These are phyloP conservation scores for Mimas tiliae DNA, from an alignment of 2,888 invertebrate species.

Conservation along the genomic window DNA sequence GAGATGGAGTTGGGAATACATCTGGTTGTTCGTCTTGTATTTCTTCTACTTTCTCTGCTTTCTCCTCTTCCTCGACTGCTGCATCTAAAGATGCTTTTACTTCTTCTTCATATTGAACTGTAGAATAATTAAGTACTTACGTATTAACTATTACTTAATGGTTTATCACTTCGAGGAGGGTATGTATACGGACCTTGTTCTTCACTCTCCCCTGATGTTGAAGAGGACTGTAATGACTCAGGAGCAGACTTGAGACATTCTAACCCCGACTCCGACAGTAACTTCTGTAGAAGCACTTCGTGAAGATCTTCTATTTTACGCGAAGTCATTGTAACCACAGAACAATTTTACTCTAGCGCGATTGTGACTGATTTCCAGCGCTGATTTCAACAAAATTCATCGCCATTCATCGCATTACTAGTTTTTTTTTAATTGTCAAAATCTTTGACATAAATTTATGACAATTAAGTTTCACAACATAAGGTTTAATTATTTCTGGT, in stretches of 20 bases:
- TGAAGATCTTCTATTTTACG: constrained; percentile 59
- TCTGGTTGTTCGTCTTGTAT: constrained; percentile 46
- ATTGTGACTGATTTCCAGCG: too few relatives aligned
- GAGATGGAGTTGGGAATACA: constrained; percentile 68
- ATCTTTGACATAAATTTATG: too few relatives aligned
- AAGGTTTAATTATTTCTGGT: too few relatives aligned
- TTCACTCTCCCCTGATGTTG: constrained; percentile 41
- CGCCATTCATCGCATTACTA: too few relatives aligned
- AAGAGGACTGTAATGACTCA: constrained; percentile 40
- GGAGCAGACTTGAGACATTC: constrained; percentile 55
- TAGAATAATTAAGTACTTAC: not conserved
- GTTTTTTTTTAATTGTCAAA: too few relatives aligned
- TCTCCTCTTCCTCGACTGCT: constrained; percentile 42
- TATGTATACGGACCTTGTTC: constrained; percentile 46
- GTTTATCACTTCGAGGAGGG: too few relatives aligned
- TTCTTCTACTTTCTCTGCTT: constrained; percentile 37
- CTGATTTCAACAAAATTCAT: too few relatives aligned
- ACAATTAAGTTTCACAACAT: too few relatives aligned
- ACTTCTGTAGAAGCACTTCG: constrained; percentile 45
- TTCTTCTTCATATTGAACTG: constrained; percentile 42
- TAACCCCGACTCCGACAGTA: constrained; percentile 58
- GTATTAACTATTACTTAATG: too few relatives aligned
- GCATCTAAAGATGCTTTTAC: constrained; percentile 42
- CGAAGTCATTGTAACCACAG: constrained; percentile 59
- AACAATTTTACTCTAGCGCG: too few relatives aligned